Percentiles rank a stretch among this genome's conserved stretches.
phyloP scores from a whole-genome alignment of 2,797 vertebrate genomes.

The Coluber constrictor region DNA sequence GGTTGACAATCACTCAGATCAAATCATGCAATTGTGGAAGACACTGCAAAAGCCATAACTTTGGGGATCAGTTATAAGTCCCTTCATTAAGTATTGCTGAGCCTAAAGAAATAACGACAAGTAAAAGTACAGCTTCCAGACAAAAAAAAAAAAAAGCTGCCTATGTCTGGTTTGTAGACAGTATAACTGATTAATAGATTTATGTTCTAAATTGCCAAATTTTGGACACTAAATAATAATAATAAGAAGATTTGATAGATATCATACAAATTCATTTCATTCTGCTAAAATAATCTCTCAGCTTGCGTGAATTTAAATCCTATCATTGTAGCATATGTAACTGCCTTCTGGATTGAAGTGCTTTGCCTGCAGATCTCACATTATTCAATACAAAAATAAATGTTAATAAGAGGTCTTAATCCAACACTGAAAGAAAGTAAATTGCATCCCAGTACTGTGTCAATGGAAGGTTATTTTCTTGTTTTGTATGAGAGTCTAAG shows the following conservation, averaged over 20 bases:
- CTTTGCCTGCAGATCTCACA: constrained; percentile 24
- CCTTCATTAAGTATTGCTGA: background rate
- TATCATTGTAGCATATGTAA: background rate
- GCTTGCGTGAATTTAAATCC: background rate
- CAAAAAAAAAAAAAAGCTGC: background rate
- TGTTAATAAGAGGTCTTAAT: constrained; percentile 24
- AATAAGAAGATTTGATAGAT: background rate
- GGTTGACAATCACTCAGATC: background rate
- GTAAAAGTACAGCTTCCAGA: background rate
- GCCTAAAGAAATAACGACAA: background rate
- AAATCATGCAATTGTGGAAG: background rate
- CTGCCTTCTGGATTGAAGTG: constrained; percentile 14
- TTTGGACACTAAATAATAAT: background rate
- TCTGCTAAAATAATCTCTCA: background rate
- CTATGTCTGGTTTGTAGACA: background rate
- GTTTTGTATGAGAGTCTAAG: constrained; percentile 13
- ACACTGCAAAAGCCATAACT: background rate
- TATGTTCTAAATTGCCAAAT: background rate
- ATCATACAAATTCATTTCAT: constrained; percentile 8
- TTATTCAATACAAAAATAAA: constrained; percentile 20
- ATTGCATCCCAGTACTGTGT: constrained; percentile 9
- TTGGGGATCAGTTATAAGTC: background rate
- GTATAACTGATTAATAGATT: background rate
- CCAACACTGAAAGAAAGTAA: constrained; percentile 34
- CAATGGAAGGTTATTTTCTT: constrained; percentile 13